Evolutionary conservation across 2,797 vertebrate species (phyloP).

Genomic region (Anomalospiza imberbis): DNA sequence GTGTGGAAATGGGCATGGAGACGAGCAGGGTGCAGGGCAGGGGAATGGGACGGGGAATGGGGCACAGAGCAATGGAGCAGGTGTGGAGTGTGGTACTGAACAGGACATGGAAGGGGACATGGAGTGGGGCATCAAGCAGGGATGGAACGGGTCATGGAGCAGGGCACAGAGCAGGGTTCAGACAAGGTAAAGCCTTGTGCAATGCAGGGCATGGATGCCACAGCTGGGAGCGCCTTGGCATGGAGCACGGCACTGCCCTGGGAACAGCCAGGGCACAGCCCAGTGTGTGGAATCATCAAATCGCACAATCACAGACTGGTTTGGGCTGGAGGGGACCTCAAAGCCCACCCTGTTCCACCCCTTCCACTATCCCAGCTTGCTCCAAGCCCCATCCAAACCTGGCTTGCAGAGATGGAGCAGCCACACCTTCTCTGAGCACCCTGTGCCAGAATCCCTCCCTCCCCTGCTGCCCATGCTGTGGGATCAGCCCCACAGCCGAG

Average conservation of each 20-base stretch:
- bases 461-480: background rate
- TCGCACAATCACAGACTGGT: background rate
- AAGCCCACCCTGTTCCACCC: background rate
- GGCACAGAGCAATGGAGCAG: rapidly evolving
- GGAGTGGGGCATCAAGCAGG: background rate
- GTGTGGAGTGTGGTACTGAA: rapidly evolving
- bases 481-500: rapidly evolving
- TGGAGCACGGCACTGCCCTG: background rate
- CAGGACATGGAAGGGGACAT: background rate
- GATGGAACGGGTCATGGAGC: background rate
- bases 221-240: background rate
- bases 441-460: background rate
- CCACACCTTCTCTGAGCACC: background rate
- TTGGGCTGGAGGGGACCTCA: background rate
- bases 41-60: background rate
- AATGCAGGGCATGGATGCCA: background rate
- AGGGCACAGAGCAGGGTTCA: background rate
- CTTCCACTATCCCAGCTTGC: background rate
- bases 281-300: background rate
- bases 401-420: background rate
- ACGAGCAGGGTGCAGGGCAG: rapidly evolving
- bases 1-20: no score
- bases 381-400: background rate
- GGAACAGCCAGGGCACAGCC: background rate
- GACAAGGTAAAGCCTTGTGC: background rate